Conservation (phyloP, 2,797 vertebrate genomes). For the Mus caroli region DNA sequence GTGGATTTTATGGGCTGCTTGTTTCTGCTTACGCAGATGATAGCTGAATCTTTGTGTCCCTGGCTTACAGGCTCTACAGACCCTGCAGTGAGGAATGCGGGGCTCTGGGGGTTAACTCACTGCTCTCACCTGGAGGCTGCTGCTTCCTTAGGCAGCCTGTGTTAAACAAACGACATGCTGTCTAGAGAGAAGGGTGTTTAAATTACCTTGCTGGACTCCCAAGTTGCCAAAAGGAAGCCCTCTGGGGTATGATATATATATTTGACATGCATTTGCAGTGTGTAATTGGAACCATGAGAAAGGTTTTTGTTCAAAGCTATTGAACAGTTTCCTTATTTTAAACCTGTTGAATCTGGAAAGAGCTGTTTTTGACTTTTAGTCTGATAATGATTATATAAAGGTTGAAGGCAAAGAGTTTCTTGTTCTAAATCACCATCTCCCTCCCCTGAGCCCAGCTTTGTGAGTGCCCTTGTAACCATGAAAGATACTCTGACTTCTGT, state of each 20-base stretch:
- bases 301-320: conserved; percentile 68
- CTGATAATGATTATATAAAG: conserved; percentile 25
- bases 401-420: conserved; percentile 4
- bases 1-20: not conserved
- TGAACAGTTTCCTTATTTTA: conserved; percentile 72
- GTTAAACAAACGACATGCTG: conserved; percentile 72
- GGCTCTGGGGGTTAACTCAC: not conserved
- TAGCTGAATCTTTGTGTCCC: not conserved
- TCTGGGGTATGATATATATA: conserved; percentile 66
- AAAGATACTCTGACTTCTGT: conserved; percentile 11
- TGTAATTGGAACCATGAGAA: conserved; percentile 66
- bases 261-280: conserved; percentile 73
- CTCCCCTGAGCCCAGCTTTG: not conserved
- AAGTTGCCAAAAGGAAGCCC: conserved; percentile 84
- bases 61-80: too few species aligned
- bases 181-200: conserved; percentile 74
- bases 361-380: conserved; percentile 43
- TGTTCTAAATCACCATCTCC: not conserved
- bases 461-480: not conserved
- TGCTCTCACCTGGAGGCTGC: conserved; percentile 75
- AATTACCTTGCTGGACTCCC: conserved; percentile 70
- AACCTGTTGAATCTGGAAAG: conserved; percentile 66
- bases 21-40: not conserved
- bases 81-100: not conserved
- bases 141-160: conserved; percentile 79